Evolutionary conservation across 2,888 invertebrate genomes (phyloP), one percentile per base, ranked within the genome.

Genomic region (Agonopterix heracliana): DNA sequence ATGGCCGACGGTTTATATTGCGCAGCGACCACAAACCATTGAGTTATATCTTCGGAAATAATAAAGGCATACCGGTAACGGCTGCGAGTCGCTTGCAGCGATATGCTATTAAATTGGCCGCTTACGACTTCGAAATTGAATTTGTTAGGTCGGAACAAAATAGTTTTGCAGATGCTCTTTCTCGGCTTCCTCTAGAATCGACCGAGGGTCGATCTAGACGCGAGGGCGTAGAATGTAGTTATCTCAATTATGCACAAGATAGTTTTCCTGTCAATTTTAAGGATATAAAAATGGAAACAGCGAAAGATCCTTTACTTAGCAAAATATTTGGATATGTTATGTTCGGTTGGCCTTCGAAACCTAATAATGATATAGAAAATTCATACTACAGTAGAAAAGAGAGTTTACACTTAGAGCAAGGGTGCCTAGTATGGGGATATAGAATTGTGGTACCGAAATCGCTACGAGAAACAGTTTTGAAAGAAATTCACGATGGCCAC

Each of bases 41-140:
- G n/a, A n/a, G n/a, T n/a, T n/a, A n/a, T 5, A 56, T 60, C 41
- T 57, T 60, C 46, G 57, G 56, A 1, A 11, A 44, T 34, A 56
- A 60, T 41, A 41, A 13, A 5, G 58, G 54, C 13, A 50, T 54
- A n/a, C 51, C 53, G 9, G 34, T 47, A 3, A 59, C 54, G 51
- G 57, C 54, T 0, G 56, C 57, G 8, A 47, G 46, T 9, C 47
- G 54, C 12, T 1, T 53, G 34, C 50, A 50, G 9, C 44, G 51
- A 13, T 53, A 49, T 49, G 52, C 52, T 4, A 40, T 51, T 9
- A 35, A 48, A 14, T 41, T 54, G 9, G 14, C 49, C 7, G 53
- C 45, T 0, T 54, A 46, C 34, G 13, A 49, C 12, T 49, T 14
- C n/a, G n/a, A 35, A 9, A 49, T 49, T n/a, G 46, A 44, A 11